Conservation (phyloP, 2,888 invertebrate species). For the Hyposoter dolosus region DNA sequence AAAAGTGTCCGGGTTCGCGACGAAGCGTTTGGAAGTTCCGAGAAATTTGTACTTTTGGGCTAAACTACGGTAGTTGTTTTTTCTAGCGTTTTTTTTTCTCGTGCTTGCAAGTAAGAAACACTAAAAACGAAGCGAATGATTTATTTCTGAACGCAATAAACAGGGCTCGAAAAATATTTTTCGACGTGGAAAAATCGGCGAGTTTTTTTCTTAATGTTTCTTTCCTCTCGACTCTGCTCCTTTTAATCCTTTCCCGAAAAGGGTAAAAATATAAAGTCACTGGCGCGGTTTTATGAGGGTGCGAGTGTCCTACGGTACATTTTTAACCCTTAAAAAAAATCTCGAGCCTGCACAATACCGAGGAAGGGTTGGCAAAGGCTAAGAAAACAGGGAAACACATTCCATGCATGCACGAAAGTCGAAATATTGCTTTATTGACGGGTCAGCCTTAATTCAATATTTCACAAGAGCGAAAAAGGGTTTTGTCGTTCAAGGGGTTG, state of each 20-base stretch:
- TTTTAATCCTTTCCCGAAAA: slow-evolving; percentile 57
- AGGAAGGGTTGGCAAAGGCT: slow-evolving; percentile 75
- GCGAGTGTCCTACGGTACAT: slow-evolving; percentile 54
- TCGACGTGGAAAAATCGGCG: slow-evolving; percentile 30
- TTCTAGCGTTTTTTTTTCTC: slow-evolving; percentile 60
- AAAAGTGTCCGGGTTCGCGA: background rate
- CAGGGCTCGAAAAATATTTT: slow-evolving; percentile 25
- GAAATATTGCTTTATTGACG: slow-evolving; percentile 83
- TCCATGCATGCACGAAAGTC: slow-evolving; percentile 72
- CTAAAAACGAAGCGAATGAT: slow-evolving; percentile 74
- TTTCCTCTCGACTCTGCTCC: slow-evolving; percentile 29
- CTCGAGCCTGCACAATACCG: slow-evolving; percentile 31
- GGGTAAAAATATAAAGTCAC: slow-evolving; percentile 80
- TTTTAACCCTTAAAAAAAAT: slow-evolving; percentile 78
- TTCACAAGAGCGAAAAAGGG: slow-evolving; percentile 69
- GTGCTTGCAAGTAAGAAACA: slow-evolving; percentile 24
- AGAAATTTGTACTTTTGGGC: slow-evolving; percentile 78
- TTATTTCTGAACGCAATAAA: slow-evolving; percentile 70
- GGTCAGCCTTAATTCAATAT: slow-evolving; percentile 72
- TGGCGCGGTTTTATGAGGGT: slow-evolving; percentile 75
- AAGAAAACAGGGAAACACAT: slow-evolving; percentile 9
- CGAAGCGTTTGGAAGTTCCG: slow-evolving; percentile 29
- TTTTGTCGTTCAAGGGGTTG: slow-evolving; percentile 71
- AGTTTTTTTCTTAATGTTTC: slow-evolving; percentile 31
- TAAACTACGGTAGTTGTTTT: slow-evolving; percentile 79